A percentile compares a stretch with the other conserved stretches of the same genome.
These are phyloP conservation scores for Thysanoteuthis rhombus DNA, from an alignment of 2,888 invertebrate genomes.

Conservation along the genomic window DNA sequence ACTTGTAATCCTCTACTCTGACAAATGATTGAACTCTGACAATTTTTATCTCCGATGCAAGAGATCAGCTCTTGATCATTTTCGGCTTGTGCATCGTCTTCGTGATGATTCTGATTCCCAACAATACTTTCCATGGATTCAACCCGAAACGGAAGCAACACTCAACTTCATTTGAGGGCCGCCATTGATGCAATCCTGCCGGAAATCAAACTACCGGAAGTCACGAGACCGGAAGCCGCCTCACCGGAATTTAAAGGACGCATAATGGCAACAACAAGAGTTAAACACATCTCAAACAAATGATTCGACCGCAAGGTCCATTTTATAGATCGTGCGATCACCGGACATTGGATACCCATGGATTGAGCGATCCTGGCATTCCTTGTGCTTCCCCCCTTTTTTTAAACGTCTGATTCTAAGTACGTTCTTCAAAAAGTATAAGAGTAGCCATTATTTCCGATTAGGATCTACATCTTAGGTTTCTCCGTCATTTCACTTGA, in stretches of 20 bases:
- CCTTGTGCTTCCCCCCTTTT: background rate
- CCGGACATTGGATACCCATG: background rate
- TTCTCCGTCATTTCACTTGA: no score
- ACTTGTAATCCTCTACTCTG: background rate
- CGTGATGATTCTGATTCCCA: background rate
- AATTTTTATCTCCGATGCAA: background rate
- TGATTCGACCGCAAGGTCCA: background rate
- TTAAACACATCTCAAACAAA: background rate
- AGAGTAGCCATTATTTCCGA: no score
- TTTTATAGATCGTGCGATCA: constrained; percentile 18
- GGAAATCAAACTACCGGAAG: constrained; percentile 12
- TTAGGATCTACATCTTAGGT: no score
- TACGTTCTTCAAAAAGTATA: no score
- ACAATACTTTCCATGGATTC: constrained; percentile 18
- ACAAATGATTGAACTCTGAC: background rate
- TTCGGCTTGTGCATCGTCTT: background rate
- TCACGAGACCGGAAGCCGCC: background rate
- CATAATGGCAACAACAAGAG: background rate
- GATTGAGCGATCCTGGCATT: background rate
- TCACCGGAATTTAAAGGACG: background rate
- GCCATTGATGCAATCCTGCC: background rate
- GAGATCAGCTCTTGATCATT: background rate
- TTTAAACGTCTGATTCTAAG: no score
- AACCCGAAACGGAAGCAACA: background rate
- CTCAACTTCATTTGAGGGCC: background rate